A percentile compares a stretch with the other conserved stretches of the same genome.
phyloP scores from a whole-genome alignment of 2,797 vertebrate species.

The Cetoscarus ocellatus region DNA sequence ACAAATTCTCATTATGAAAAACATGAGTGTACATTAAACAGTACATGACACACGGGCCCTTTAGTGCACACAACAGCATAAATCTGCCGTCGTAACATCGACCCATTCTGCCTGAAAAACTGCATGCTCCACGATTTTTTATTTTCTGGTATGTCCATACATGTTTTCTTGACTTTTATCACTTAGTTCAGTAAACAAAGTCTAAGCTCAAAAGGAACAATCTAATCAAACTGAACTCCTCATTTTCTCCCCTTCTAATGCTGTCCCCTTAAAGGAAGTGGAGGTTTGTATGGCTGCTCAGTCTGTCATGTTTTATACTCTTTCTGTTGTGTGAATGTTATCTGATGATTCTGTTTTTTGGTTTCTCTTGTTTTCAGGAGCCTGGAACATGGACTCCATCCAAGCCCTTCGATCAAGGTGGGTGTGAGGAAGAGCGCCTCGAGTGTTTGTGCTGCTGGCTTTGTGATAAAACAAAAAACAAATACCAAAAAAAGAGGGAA shows the following conservation, averaged over 20 bases:
- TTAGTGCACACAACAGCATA: slow-evolving; percentile 3
- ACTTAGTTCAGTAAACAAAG: slow-evolving; percentile 10
- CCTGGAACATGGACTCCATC: slow-evolving; percentile 94
- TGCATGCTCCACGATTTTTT: slow-evolving; percentile 24
- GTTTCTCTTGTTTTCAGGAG: slow-evolving; percentile 79
- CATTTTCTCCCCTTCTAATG: slow-evolving; percentile 77
- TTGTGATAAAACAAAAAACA: slow-evolving; percentile 12
- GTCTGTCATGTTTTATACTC: slow-evolving; percentile 21
- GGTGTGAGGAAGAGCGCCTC: slow-evolving; percentile 54
- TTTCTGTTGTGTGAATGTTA: slow-evolving; percentile 32
- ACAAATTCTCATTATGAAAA: background rate
- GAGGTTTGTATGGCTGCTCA: slow-evolving; percentile 91
- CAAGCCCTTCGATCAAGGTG: slow-evolving; percentile 96
- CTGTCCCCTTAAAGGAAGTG: slow-evolving; percentile 93
- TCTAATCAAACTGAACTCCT: slow-evolving; percentile 50
- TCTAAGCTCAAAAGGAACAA: slow-evolving; percentile 23
- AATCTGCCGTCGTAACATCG: slow-evolving; percentile 19
- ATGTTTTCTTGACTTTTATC: slow-evolving; percentile 12
- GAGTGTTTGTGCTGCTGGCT: slow-evolving; percentile 19
- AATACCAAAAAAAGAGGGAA: background rate
- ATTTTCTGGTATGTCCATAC: slow-evolving; percentile 24
- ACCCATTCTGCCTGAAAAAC: slow-evolving; percentile 2
- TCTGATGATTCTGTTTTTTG: slow-evolving; percentile 57
- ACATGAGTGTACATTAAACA: background rate
- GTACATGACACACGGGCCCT: background rate